These are phyloP conservation scores for Drosophila sproati DNA, from an alignment of 1,140 invertebrate species.

Conservation along the genomic window DNA sequence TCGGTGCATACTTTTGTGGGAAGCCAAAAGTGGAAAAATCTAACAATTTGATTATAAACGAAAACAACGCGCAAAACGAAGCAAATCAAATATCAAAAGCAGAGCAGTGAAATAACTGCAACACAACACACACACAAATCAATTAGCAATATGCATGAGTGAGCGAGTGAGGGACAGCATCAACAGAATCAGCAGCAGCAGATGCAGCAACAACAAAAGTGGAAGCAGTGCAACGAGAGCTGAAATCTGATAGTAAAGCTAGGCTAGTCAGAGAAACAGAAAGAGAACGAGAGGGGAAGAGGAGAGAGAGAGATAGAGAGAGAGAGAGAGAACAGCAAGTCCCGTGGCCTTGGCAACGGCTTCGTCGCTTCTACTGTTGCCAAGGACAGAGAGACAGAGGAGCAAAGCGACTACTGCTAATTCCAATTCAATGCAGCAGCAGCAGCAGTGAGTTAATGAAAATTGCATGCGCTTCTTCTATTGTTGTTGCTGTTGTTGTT, in stretches of 20 bases:
- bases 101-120: background rate
- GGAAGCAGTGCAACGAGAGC: conserved; percentile 8
- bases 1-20: conserved; percentile 56
- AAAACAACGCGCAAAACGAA: conserved; percentile 43
- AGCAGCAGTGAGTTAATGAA: conserved; percentile 4
- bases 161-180: conserved; percentile 16
- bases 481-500: background rate
- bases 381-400: conserved; percentile 2
- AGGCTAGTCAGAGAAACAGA: background rate
- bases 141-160: conserved; percentile 8
- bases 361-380: conserved; percentile 2
- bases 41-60: conserved; percentile 72
- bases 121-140: background rate
- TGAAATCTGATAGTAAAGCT: background rate
- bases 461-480: background rate
- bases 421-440: conserved; percentile 35
- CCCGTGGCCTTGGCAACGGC: conserved; percentile 32
- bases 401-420: conserved; percentile 26
- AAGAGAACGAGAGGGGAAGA: too few relatives aligned
- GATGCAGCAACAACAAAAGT: conserved; percentile 16
- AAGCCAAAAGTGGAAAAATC: conserved; percentile 15
- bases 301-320: too few relatives aligned
- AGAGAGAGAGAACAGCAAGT: background rate
- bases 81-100: conserved; percentile 73
- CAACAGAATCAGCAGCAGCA: conserved; percentile 27